These are phyloP conservation scores for Apostichopus leukothele DNA, from an alignment of 53 echinoderm and acorn worm species.

Conservation along the genomic window DNA sequence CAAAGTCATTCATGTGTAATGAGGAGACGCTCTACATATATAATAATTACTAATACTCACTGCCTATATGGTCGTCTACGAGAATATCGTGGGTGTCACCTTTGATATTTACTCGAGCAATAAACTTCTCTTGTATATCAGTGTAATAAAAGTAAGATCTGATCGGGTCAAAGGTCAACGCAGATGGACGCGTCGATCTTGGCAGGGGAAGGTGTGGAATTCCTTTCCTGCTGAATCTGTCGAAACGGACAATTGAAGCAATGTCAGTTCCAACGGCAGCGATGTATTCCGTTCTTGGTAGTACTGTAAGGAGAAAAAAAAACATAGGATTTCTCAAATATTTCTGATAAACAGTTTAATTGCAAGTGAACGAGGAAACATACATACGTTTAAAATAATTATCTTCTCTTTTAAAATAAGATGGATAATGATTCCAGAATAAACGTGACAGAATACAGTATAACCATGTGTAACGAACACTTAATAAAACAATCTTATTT, in stretches of 20 bases:
- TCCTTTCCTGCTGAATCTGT: background rate
- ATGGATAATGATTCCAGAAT: too few species aligned
- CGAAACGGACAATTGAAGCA: slow-evolving; percentile 2
- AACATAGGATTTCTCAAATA: background rate
- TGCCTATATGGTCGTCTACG: background rate
- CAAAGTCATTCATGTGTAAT: too few species aligned
- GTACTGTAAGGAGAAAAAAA: background rate
- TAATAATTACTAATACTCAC: background rate
- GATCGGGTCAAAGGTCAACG: background rate
- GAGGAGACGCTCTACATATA: too few species aligned
- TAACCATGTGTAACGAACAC: too few species aligned
- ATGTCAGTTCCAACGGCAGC: background rate
- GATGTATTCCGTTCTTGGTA: slow-evolving; percentile 16
- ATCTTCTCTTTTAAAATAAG: too few species aligned
- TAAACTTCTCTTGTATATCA: background rate
- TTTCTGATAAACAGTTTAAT: slow-evolving; percentile 11
- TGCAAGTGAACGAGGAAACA: too few species aligned
- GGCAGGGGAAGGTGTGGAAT: background rate
- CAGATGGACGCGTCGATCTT: background rate
- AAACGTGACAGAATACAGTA: too few species aligned
- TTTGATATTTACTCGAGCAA: background rate
- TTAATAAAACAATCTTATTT: too few species aligned
- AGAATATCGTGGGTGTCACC: background rate
- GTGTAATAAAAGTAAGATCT: background rate
- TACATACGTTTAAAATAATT: too few species aligned